A percentile compares a stretch with the other conserved stretches of the same genome.
Evolutionary conservation across 1,140 invertebrate species (phyloP).

Genomic region (Papilio glaucus): DNA sequence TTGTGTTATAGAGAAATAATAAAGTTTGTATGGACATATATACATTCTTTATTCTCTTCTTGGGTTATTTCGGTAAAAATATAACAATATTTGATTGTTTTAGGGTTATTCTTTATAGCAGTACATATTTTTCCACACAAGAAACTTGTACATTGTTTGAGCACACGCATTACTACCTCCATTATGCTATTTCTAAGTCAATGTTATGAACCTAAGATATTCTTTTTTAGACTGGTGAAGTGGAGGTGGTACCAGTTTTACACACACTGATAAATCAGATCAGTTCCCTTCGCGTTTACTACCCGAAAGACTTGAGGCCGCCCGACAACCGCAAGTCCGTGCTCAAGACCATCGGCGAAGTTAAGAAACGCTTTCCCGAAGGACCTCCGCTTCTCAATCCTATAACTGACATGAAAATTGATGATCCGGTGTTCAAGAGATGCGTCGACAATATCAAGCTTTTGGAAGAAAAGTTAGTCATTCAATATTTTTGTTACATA

Average conservation of each 20-base stretch:
- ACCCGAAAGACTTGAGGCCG: slow-evolving; percentile 94
- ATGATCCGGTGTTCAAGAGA: slow-evolving; percentile 91
- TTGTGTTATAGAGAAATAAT: not conserved
- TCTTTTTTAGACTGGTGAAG: slow-evolving; percentile 87
- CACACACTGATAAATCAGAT: slow-evolving; percentile 93
- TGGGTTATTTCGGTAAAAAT: too few species aligned
- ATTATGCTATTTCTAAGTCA: not conserved
- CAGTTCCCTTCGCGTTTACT: slow-evolving; percentile 95
- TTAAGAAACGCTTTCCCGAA: slow-evolving; percentile 93
- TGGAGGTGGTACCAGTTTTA: slow-evolving; percentile 95
- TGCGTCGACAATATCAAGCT: slow-evolving; percentile 92
- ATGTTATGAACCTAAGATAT: not conserved
- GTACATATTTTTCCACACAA: too few species aligned
- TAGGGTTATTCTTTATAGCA: too few species aligned
- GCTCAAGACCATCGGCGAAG: slow-evolving; percentile 94
- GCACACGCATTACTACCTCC: too few species aligned
- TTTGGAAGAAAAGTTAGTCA: slow-evolving; percentile 89
- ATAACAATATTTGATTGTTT: too few species aligned
- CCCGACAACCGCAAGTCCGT: slow-evolving; percentile 93
- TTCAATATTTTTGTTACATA: slow-evolving; percentile 29
- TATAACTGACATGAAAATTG: slow-evolving; percentile 97
- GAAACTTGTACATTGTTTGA: too few species aligned
- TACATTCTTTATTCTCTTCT: too few species aligned
- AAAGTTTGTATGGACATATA: too few species aligned
- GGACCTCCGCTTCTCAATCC: slow-evolving; percentile 96